Base-by-base conservation (phyloP, 2,888 invertebrate genomes). In the Ophonus ardosiacus region DNA sequence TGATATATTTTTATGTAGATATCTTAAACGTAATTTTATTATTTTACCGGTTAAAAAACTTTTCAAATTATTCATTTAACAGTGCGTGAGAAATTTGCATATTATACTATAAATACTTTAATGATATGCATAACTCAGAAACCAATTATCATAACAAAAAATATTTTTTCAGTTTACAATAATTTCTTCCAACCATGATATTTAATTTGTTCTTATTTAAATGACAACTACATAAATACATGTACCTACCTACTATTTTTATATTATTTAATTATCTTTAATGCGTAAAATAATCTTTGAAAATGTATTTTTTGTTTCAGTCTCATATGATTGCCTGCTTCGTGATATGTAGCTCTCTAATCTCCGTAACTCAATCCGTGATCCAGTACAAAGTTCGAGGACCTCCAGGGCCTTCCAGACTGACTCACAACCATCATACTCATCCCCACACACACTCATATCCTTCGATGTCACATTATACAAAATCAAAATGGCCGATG, bases 331-430 rank as follows among this genome's bases (percentile, higher is more conserved):
- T 79, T 59, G 51, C 56, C 51, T 76, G 83, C 38, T 15, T 84
- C 56, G 84, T 78, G 13, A 24, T 78, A 15, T 78, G 78, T 13
- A 79, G 78, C 76, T 40, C 68, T n/a, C 18, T 76, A 24, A n/a
- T 76, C n/a, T 40, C 85, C 0, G 17, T 68, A 7, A 68, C 65
- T 31, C 80, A 84, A 7, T 76, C 63, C n/a, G 78, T 80, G 24
- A 80, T 85, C 40, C 86, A 87, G 80, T 90, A 90, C 87, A 91
- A 91, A 86, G 87, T 90, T 51, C 89, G 92, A 85, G 89, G 91
- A 59, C 91, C 91, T 3, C 89, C 90, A 40, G 89, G 88, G 10
- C 89, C 89, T 10, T 89, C 89, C 18, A 88, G 89, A 18, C 88
- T 89, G 21, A 89, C 89, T 1, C 76, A 80, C 17, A 86, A 85